These are phyloP conservation scores for Apogon hyalosoma DNA, from an alignment of 2,797 vertebrate genomes.

Conservation along the genomic window DNA sequence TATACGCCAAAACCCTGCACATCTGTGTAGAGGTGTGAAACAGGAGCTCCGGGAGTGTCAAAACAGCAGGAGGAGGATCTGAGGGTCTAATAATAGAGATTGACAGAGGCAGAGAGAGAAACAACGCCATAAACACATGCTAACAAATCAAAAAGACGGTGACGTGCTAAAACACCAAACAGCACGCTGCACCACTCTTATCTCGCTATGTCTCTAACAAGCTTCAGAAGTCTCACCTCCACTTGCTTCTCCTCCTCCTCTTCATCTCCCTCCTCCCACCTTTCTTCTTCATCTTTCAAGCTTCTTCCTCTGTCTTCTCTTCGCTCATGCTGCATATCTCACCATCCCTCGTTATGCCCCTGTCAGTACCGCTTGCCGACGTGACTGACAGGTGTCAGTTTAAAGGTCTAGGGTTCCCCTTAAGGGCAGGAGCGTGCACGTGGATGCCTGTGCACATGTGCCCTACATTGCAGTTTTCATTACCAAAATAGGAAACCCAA, in stretches of 20 bases:
- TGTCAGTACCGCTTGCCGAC: constrained; percentile 57
- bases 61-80: constrained; percentile 75
- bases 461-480: constrained; percentile 40
- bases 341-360: constrained; percentile 62
- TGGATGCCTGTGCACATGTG: constrained; percentile 37
- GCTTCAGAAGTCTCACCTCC: constrained; percentile 77
- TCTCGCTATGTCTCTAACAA: constrained; percentile 70
- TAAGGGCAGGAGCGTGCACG: constrained; percentile 49
- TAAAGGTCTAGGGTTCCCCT: constrained; percentile 63
- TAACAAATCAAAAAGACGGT: constrained; percentile 80
- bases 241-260: constrained; percentile 61
- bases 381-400: constrained; percentile 82
- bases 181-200: constrained; percentile 61
- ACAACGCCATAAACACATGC: constrained; percentile 80
- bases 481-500: constrained; percentile 65
- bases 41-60: constrained; percentile 74
- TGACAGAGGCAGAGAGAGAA: constrained; percentile 75
- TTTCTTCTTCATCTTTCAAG: constrained; percentile 61
- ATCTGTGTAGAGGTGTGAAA: constrained; percentile 64
- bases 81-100: constrained; percentile 81
- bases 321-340: constrained; percentile 39
- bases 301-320: constrained; percentile 42
- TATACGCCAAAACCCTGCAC: constrained; percentile 32
- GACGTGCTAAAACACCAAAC: constrained; percentile 77
- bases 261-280: constrained; percentile 61